phyloP scores from a whole-genome alignment of 2,113 vertebrate genomes.

The Chelonoidis abingdonii region DNA sequence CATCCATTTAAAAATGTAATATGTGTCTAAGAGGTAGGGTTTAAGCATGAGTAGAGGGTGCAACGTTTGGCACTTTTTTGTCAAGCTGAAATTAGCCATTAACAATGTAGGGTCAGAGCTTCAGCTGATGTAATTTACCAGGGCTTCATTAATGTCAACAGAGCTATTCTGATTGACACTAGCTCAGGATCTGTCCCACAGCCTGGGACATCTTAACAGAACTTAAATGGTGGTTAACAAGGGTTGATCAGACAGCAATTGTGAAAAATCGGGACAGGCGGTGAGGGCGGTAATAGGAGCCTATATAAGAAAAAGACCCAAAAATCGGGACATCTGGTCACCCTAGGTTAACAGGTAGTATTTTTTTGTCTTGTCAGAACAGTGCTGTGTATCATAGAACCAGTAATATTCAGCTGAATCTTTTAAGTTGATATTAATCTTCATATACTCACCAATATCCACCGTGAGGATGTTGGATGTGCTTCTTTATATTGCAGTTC shows the following conservation, averaged over 20 bases:
- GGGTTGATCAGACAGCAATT: no score
- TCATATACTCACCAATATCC: slow-evolving; percentile 46
- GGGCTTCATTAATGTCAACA: background rate
- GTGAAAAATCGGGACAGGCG: no score
- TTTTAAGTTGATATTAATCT: background rate
- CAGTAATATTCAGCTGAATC: background rate
- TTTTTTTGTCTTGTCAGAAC: background rate
- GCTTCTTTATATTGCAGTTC: slow-evolving; percentile 68
- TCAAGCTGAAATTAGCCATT: no score
- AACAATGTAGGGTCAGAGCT: background rate
- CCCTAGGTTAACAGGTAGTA: background rate
- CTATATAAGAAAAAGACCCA: no score
- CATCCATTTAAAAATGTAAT: background rate
- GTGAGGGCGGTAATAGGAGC: no score
- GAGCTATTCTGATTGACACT: background rate
- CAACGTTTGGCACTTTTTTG: no score
- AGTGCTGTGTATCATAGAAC: background rate
- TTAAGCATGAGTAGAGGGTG: background rate
- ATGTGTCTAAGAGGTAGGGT: background rate
- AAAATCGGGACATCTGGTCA: no score
- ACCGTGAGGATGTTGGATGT: background rate
- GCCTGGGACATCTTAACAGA: background rate
- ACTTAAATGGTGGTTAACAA: background rate
- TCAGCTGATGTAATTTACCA: background rate
- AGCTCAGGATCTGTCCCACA: background rate